phyloP scores from a whole-genome alignment of 2,888 invertebrate species.

The Pycnomerus fuliginosus region DNA sequence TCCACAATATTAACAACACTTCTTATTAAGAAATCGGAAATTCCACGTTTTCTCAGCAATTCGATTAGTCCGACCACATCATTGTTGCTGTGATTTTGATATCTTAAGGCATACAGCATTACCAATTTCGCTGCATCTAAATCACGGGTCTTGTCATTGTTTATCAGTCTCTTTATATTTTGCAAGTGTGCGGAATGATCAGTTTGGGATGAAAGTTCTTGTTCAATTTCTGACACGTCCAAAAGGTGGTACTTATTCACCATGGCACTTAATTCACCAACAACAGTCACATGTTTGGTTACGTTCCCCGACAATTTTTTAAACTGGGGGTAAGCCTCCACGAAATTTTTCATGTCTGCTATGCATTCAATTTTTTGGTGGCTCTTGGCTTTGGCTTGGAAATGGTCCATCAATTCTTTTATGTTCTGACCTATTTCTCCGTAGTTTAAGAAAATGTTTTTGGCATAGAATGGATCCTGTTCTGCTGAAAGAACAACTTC shows the following conservation, averaged over 20 bases:
- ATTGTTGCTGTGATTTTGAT: slow-evolving; percentile 86
- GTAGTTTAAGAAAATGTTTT: slow-evolving; percentile 93
- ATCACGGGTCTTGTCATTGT: slow-evolving; percentile 66
- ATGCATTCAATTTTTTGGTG: slow-evolving; percentile 98
- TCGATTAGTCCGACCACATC: slow-evolving; percentile 76
- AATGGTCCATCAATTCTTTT: slow-evolving; percentile 95
- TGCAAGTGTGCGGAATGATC: slow-evolving; percentile 77
- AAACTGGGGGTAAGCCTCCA: slow-evolving; percentile 97
- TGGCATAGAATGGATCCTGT: slow-evolving; percentile 96
- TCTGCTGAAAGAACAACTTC: slow-evolving; percentile 94
- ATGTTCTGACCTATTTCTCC: slow-evolving; percentile 98
- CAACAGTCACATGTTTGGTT: slow-evolving; percentile 95
- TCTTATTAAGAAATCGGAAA: slow-evolving; percentile 61
- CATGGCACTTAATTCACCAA: slow-evolving; percentile 88
- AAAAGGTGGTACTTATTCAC: slow-evolving; percentile 78
- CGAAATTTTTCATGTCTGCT: slow-evolving; percentile 97
- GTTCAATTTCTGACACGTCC: slow-evolving; percentile 91
- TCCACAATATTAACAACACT: slow-evolving; percentile 70
- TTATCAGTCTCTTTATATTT: slow-evolving; percentile 77
- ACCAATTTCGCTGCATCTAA: slow-evolving; percentile 86
- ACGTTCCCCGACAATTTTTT: slow-evolving; percentile 96
- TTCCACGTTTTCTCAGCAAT: slow-evolving; percentile 69
- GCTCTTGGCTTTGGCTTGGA: slow-evolving; percentile 84
- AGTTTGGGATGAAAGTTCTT: slow-evolving; percentile 86
- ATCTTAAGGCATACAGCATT: slow-evolving; percentile 89